A percentile compares a stretch with the other conserved stretches of the same genome.
Evolutionary conservation across 2,797 vertebrate genomes (phyloP).

Genomic region (Acropternis orthonyx): DNA sequence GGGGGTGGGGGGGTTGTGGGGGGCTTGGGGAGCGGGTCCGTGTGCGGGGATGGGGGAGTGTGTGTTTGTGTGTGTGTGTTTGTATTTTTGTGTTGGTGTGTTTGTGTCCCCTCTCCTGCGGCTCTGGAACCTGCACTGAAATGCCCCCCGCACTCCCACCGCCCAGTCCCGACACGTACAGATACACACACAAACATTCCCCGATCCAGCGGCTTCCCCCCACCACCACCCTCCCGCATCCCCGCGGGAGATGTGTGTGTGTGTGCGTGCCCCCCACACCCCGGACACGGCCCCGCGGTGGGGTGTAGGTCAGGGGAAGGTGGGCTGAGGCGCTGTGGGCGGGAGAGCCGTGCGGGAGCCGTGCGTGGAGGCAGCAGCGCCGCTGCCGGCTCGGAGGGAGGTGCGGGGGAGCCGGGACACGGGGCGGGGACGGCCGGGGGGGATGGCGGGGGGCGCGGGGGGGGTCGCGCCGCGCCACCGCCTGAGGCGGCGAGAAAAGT

Average conservation of each 20-base stretch:
- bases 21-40: no score
- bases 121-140: not conserved
- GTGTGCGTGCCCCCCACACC: no score
- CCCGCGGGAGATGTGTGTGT: no score
- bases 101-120: accelerated
- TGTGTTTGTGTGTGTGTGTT: no score
- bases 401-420: not conserved
- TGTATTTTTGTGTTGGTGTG: no score
- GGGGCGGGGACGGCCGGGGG: not conserved
- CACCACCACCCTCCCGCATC: no score
- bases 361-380: not conserved
- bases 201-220: no score
- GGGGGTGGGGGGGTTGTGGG: not conserved
- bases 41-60: no score
- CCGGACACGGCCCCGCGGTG: not conserved
- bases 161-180: not conserved
- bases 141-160: accelerated
- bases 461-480: not conserved
- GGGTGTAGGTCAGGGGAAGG: constrained; percentile 23
- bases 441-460: not conserved
- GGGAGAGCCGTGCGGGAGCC: not conserved
- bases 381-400: not conserved
- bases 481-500: not conserved
- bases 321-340: not conserved
- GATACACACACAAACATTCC: not conserved